phyloP scores from a whole-genome alignment of 2,797 vertebrate genomes.

The Scyliorhinus canicula region DNA sequence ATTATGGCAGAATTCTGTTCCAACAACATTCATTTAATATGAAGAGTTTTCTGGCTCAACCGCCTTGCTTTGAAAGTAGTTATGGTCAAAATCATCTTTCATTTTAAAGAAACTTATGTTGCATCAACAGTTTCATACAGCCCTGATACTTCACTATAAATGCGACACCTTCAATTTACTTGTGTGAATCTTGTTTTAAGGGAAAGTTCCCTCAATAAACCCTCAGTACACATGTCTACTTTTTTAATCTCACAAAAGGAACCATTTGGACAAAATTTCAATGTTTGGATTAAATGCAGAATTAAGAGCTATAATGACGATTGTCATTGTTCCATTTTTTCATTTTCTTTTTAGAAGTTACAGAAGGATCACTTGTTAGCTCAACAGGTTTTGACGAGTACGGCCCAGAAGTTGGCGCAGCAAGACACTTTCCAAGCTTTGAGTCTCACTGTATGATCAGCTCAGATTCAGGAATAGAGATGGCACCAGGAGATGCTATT shows the following conservation, averaged over 20 bases:
- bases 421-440: constrained; percentile 57
- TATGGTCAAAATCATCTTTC: not conserved
- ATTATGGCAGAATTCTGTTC: not conserved
- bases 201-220: not conserved
- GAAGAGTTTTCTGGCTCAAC: not conserved
- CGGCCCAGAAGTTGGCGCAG: not conserved
- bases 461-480: constrained; percentile 77
- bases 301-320: not conserved
- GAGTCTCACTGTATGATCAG: constrained; percentile 71
- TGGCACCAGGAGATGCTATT: constrained; percentile 70
- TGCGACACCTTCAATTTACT: not conserved
- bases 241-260: not conserved
- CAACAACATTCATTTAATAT: not conserved
- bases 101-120: not conserved
- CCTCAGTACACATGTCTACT: not conserved
- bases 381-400: constrained; percentile 36
- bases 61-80: not conserved
- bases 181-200: not conserved
- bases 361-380: constrained; percentile 31
- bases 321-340: constrained; percentile 34
- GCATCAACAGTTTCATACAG: not conserved
- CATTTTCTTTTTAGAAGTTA: constrained; percentile 34
- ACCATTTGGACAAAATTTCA: constrained; percentile 1
- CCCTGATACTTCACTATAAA: not conserved
- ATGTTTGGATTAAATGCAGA: constrained; percentile 21